A percentile compares a stretch with the other conserved stretches of the same genome.
These are phyloP conservation scores for Antennarius maculatus DNA, from an alignment of 2,797 vertebrate genomes.

Conservation along the genomic window DNA sequence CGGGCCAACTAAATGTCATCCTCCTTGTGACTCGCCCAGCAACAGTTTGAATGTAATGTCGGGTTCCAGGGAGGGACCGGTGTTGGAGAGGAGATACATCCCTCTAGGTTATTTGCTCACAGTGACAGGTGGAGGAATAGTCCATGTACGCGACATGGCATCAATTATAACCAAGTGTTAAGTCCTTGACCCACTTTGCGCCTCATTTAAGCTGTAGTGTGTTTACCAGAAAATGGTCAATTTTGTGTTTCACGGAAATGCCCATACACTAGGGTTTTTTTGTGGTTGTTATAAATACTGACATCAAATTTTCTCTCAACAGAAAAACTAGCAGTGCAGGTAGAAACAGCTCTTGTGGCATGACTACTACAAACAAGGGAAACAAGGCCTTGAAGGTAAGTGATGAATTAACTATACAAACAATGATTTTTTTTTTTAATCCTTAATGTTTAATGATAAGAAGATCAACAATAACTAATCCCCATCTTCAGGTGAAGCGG, in stretches of 20 bases:
- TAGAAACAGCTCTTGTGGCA: slow-evolving; percentile 90
- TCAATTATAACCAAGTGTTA: slow-evolving; percentile 44
- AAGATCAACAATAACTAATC: slow-evolving; percentile 8
- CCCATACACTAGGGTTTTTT: neutral
- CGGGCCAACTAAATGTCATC: slow-evolving; percentile 48
- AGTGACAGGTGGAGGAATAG: slow-evolving; percentile 43
- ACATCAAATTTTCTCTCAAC: slow-evolving; percentile 42
- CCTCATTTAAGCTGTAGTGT: slow-evolving; percentile 33
- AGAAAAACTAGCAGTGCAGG: slow-evolving; percentile 82
- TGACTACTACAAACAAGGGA: slow-evolving; percentile 99
- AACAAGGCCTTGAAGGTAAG: slow-evolving; percentile 97
- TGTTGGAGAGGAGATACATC: slow-evolving; percentile 8
- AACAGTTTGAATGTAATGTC: slow-evolving; percentile 25
- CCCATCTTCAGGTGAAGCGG: slow-evolving; percentile 89
- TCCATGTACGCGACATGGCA: slow-evolving; percentile 45
- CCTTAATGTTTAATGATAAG: neutral
- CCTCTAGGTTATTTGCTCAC: slow-evolving; percentile 36
- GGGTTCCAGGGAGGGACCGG: slow-evolving; percentile 2
- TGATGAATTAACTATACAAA: neutral
- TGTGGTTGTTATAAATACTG: slow-evolving; percentile 18
- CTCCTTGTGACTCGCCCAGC: slow-evolving; percentile 26
- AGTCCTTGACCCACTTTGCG: slow-evolving; percentile 76
- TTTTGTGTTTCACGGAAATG: slow-evolving; percentile 16
- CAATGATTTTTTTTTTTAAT: neutral
- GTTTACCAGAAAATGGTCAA: slow-evolving; percentile 15